A percentile compares a stretch with the other conserved stretches of the same genome.
Evolutionary conservation across 2,797 vertebrate genomes (phyloP).

Genomic region (Odontamblyopus lacepedii): DNA sequence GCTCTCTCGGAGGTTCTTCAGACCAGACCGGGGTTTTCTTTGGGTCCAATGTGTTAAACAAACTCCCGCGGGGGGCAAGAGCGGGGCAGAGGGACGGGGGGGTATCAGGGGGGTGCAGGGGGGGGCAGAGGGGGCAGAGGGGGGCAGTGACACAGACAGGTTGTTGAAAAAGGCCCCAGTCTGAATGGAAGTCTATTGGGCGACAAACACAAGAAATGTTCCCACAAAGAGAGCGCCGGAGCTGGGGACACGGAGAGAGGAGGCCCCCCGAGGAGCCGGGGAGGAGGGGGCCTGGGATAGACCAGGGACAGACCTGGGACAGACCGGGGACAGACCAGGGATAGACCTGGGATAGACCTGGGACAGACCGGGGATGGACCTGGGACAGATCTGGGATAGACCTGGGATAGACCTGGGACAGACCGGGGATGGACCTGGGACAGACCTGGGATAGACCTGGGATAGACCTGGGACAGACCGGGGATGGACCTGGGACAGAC

Average conservation of each 20-base stretch:
- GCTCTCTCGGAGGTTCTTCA: background rate
- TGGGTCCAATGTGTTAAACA: constrained; percentile 10
- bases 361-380: no score
- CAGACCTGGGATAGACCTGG: no score
- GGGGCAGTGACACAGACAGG: constrained; percentile 5
- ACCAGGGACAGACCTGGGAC: background rate
- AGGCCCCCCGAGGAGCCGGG: background rate
- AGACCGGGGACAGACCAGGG: no score
- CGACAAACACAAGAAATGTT: constrained; percentile 11
- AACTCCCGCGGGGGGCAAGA: background rate
- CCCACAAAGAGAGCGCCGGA: constrained; percentile 7
- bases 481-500: no score
- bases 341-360: no score
- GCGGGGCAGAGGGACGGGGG: background rate
- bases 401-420: no score
- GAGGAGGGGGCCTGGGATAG: background rate
- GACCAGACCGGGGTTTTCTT: background rate
- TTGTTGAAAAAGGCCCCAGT: background rate
- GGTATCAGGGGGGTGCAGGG: background rate
- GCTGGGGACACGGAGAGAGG: background rate
- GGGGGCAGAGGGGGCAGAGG: background rate
- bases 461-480: no score
- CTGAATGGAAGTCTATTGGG: constrained; percentile 17
- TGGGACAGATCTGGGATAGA: no score
- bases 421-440: no score